phyloP scores from a whole-genome alignment of 2,888 invertebrate genomes.

The Stenurella melanura region DNA sequence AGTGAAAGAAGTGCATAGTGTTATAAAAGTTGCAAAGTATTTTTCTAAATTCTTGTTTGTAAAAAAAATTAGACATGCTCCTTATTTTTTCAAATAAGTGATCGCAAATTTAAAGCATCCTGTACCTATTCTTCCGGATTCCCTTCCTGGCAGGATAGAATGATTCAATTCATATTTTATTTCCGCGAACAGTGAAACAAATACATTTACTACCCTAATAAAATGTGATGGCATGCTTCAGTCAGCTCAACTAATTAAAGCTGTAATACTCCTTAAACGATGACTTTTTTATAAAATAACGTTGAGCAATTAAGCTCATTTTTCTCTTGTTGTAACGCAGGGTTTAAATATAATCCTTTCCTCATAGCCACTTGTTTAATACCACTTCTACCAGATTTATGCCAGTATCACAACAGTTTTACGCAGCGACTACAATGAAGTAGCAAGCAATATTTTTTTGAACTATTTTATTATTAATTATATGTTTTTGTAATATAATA shows the following conservation, averaged over 20 bases:
- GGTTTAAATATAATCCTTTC: slow-evolving; percentile 53
- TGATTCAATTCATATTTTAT: background rate
- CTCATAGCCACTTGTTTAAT: slow-evolving; percentile 42
- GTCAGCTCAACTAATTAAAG: slow-evolving; percentile 34
- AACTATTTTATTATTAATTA: too few relatives aligned
- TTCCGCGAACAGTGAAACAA: background rate
- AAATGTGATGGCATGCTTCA: slow-evolving; percentile 15
- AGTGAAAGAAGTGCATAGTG: too few relatives aligned
- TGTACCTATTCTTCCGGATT: background rate
- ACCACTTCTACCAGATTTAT: slow-evolving; percentile 29
- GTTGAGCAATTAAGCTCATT: slow-evolving; percentile 49
- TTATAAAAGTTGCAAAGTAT: too few relatives aligned
- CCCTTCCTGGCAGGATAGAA: background rate
- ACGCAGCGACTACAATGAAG: too few relatives aligned
- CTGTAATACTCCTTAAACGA: slow-evolving; percentile 47
- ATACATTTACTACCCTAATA: slow-evolving; percentile 2
- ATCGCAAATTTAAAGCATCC: too few relatives aligned
- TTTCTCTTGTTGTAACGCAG: slow-evolving; percentile 50
- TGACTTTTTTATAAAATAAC: slow-evolving; percentile 48
- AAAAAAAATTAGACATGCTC: too few relatives aligned
- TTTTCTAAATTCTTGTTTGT: too few relatives aligned
- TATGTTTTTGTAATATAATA: too few relatives aligned
- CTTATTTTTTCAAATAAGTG: too few relatives aligned
- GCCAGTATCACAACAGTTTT: background rate
- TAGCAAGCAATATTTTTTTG: too few relatives aligned